These are phyloP conservation scores for Drosophila pseudoobscura DNA, from an alignment of 1,140 invertebrate genomes.

Conservation along the genomic window DNA sequence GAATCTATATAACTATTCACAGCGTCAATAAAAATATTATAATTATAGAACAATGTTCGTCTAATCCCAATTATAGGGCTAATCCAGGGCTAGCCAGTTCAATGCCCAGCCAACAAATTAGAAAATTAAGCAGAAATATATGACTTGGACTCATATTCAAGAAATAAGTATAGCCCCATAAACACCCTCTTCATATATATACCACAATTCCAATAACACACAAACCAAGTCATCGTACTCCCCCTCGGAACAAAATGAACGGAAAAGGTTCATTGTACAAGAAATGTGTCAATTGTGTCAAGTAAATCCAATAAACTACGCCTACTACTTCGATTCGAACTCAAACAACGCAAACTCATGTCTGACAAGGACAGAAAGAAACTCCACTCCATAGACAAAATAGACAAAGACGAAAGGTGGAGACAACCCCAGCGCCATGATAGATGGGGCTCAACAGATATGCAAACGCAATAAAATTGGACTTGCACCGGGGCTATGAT, in stretches of 20 bases:
- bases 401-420: slow-evolving; percentile 19
- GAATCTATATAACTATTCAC: not conserved
- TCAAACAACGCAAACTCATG: slow-evolving; percentile 12
- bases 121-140: slow-evolving; percentile 40
- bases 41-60: slow-evolving; percentile 1
- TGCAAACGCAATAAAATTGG: slow-evolving; percentile 15
- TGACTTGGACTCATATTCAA: not conserved
- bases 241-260: slow-evolving; percentile 28
- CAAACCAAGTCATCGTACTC: slow-evolving; percentile 7
- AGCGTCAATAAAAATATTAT: slow-evolving; percentile 1
- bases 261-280: slow-evolving; percentile 55
- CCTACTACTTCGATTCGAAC: slow-evolving; percentile 9
- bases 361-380: slow-evolving; percentile 14
- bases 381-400: not conserved
- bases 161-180: slow-evolving; percentile 4
- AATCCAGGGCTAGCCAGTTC: slow-evolving; percentile 19
- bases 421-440: slow-evolving; percentile 5
- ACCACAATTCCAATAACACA: slow-evolving; percentile 14
- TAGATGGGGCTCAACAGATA: slow-evolving; percentile 32
- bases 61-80: slow-evolving; percentile 1
- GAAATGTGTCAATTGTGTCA: slow-evolving; percentile 49
- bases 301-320: slow-evolving; percentile 60
- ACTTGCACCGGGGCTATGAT: slow-evolving; percentile 2
- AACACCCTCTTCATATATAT: not conserved
- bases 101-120: slow-evolving; percentile 46